Percentiles rank a stretch among this genome's conserved stretches.
phyloP scores from a whole-genome alignment of 2,888 invertebrate species.

The Pecten maximus region DNA sequence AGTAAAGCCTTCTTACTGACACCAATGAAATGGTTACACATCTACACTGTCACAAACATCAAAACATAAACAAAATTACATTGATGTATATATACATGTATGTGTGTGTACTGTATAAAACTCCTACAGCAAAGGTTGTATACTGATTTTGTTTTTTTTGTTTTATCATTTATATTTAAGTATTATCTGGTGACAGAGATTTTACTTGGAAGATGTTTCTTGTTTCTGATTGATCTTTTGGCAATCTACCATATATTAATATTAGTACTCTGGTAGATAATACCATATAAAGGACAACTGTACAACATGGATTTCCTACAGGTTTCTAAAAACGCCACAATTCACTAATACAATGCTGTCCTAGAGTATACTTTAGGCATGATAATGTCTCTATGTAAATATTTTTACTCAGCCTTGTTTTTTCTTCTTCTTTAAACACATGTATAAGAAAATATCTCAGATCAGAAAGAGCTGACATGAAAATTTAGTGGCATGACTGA shows the following conservation, averaged over 20 bases:
- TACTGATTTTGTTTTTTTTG: too few species aligned
- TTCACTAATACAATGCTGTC: too few species aligned
- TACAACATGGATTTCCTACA: background rate
- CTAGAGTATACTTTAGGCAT: too few species aligned
- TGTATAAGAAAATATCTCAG: background rate
- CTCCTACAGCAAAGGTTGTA: too few species aligned
- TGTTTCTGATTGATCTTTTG: background rate
- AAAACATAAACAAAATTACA: background rate
- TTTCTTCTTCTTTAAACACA: too few species aligned
- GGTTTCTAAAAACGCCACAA: background rate
- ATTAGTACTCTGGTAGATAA: background rate
- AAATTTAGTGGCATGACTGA: background rate
- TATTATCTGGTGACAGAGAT: background rate
- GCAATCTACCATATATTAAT: background rate
- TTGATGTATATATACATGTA: background rate
- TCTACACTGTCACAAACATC: background rate
- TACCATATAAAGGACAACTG: background rate
- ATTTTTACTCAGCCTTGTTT: too few species aligned
- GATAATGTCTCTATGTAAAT: too few species aligned
- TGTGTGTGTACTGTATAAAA: too few species aligned
- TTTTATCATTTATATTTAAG: background rate
- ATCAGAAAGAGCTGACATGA: background rate
- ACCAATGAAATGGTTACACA: background rate
- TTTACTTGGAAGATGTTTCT: background rate
- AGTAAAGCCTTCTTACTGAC: background rate